These are phyloP conservation scores for Choloepus hoffmanni DNA, from an alignment of 2,113 vertebrate species.

Conservation along the genomic window DNA sequence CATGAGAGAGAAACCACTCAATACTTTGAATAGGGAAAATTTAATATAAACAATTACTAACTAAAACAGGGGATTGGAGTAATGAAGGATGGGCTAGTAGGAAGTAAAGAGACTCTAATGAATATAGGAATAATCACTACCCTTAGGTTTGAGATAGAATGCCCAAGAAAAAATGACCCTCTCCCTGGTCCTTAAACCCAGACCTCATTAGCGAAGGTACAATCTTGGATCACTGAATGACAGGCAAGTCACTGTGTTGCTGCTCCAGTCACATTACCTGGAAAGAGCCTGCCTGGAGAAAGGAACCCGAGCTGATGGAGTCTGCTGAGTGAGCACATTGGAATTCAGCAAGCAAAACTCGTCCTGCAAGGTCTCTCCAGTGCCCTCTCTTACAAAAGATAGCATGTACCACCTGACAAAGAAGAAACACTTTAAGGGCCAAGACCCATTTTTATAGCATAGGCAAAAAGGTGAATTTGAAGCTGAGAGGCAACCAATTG, in stretches of 20 bases:
- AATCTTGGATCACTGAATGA: background rate
- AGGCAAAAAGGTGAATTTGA: background rate
- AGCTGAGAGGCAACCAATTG: background rate
- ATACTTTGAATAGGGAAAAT: too few species aligned
- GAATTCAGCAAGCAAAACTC: background rate
- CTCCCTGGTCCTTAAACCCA: background rate
- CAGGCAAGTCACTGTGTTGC: background rate
- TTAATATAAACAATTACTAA: background rate
- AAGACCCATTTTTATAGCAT: background rate
- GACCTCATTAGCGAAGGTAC: background rate
- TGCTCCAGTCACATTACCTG: background rate
- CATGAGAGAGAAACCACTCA: background rate
- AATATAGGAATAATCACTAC: background rate
- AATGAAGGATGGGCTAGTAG: background rate
- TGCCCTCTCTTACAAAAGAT: background rate
- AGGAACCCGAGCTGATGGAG: background rate
- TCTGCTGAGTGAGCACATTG: background rate
- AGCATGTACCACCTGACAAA: background rate
- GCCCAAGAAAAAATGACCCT: background rate
- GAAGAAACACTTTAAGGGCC: background rate
- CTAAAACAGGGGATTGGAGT: background rate
- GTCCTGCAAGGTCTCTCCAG: background rate
- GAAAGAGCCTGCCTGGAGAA: background rate
- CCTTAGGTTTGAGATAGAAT: background rate
- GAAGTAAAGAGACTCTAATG: background rate